Percentiles rank a stretch among this genome's conserved stretches.
Conservation (phyloP, 2,113 vertebrate genomes). For the Sakesphorus luctuosus region DNA sequence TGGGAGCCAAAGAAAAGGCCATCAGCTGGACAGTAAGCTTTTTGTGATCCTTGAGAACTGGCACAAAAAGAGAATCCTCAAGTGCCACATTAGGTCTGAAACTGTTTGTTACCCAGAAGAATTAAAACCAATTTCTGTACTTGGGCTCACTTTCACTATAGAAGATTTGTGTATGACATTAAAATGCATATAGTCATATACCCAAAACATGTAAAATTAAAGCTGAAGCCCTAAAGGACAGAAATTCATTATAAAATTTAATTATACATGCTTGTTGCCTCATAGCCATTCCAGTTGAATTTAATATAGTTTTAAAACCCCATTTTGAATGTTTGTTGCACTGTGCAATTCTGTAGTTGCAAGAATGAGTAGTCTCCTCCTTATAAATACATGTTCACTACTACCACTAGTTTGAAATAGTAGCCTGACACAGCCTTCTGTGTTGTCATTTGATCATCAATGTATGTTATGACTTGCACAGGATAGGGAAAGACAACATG, state of each 20-base stretch:
- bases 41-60: background rate
- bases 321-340: background rate
- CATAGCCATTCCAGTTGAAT: background rate
- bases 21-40: background rate
- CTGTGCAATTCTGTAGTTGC: background rate
- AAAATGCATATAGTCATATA: background rate
- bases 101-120: background rate
- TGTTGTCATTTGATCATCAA: background rate
- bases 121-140: background rate
- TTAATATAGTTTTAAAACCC: background rate
- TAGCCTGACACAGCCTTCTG: background rate
- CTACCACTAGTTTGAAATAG: background rate
- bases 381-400: background rate
- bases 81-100: background rate
- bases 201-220: background rate
- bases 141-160: background rate
- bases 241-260: background rate
- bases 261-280: rapidly evolving
- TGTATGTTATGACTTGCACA: background rate
- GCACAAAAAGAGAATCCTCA: background rate
- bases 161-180: background rate
- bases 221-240: background rate
- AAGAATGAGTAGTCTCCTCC: no score
- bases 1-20: background rate
- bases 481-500: conserved; percentile 88